Conservation (phyloP, 2,888 invertebrate species). For the Vanessa cardui region DNA sequence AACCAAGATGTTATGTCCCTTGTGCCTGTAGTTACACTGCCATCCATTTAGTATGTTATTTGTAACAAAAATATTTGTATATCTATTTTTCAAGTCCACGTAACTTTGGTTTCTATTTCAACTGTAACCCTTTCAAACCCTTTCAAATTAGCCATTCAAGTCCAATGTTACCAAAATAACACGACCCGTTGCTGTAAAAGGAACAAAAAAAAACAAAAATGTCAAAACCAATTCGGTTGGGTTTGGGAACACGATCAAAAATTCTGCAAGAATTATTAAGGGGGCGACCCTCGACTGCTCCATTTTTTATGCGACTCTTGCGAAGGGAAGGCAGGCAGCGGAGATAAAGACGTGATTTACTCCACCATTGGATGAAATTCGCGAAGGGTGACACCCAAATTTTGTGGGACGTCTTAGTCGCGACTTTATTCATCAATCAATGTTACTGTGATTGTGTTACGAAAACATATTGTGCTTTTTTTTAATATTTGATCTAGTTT, state of each 20-base stretch:
- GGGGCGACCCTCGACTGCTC: conserved; percentile 53
- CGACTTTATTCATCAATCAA: conserved; percentile 30
- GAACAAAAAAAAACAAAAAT: conserved; percentile 32
- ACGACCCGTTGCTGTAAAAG: conserved; percentile 27
- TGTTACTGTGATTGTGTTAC: not conserved
- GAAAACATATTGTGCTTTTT: conserved; percentile 13
- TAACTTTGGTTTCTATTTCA: not conserved
- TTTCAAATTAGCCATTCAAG: conserved; percentile 21
- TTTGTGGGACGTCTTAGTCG: conserved; percentile 55
- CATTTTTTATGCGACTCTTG: conserved; percentile 64
- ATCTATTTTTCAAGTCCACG: too few relatives aligned
- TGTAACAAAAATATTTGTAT: too few relatives aligned
- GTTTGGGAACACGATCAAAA: conserved; percentile 49
- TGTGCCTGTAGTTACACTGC: too few relatives aligned
- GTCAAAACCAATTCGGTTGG: conserved; percentile 45
- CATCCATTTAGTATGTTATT: too few relatives aligned
- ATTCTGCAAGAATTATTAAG: conserved; percentile 49
- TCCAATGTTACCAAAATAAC: conserved; percentile 21
- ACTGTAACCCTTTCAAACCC: conserved; percentile 12
- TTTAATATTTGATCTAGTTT: conserved; percentile 6
- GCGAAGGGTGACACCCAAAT: conserved; percentile 62
- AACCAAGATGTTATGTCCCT: too few relatives aligned
- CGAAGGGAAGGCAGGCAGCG: conserved; percentile 53
- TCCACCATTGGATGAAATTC: conserved; percentile 61
- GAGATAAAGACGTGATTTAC: conserved; percentile 64